Percentiles rank a stretch among this genome's conserved stretches.
These are phyloP conservation scores for Lemur catta DNA, from an alignment of 2,797 vertebrate genomes.

Conservation along the genomic window DNA sequence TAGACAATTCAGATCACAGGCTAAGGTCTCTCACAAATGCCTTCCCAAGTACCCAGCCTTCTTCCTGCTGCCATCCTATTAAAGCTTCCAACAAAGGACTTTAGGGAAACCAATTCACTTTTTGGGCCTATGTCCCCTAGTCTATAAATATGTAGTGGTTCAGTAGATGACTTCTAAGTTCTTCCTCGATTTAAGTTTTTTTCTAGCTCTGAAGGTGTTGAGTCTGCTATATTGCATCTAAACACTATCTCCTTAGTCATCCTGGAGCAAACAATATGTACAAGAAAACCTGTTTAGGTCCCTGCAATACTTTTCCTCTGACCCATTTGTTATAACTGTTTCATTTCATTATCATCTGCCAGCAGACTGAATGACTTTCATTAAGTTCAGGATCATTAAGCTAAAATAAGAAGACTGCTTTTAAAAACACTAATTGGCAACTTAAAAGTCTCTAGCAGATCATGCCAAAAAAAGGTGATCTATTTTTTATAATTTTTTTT, in stretches of 20 bases:
- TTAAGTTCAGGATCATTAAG: conserved; percentile 28
- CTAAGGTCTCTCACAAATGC: background rate
- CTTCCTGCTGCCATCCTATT: background rate
- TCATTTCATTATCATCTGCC: conserved; percentile 37
- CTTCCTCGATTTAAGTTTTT: background rate
- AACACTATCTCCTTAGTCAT: background rate
- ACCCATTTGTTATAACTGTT: background rate
- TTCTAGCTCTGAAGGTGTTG: background rate
- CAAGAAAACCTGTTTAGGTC: background rate
- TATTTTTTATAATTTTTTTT: background rate
- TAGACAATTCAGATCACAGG: background rate
- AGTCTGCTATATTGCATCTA: background rate
- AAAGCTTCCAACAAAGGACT: background rate
- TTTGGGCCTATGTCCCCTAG: background rate
- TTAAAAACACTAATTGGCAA: conserved; percentile 40
- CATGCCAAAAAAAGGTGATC: background rate
- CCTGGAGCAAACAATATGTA: background rate
- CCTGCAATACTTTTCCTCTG: background rate
- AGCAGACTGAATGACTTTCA: background rate
- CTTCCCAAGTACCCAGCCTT: background rate
- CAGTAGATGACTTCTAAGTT: background rate
- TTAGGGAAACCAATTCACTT: background rate
- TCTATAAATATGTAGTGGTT: background rate
- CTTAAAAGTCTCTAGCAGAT: conserved; percentile 31
- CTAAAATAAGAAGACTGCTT: conserved; percentile 41